Evolutionary conservation across 2,797 vertebrate genomes (phyloP), one percentile per base, ranked within the genome.

Genomic region (Thalassophryne amazonica): DNA sequence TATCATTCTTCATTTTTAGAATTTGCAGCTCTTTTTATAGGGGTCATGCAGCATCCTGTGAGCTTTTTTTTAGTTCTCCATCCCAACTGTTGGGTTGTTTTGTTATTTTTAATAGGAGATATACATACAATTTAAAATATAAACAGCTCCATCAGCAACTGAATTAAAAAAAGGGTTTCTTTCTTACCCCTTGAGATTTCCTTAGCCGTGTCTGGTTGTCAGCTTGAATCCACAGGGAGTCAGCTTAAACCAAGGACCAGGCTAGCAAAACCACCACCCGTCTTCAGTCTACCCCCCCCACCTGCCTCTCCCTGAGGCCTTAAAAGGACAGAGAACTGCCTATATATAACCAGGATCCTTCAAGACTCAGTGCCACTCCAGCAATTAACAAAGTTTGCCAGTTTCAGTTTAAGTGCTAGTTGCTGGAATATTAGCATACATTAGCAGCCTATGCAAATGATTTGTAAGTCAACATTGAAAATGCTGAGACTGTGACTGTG

Each of bases 331-430:
- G 58, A 70, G 83, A 73, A 65, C 69, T 78, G 76, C 81, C 85
- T 88, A 88, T 88, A 88, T 87, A 88, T 88, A 88, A 80, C 82
- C 55, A 66, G 69, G 72, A 81, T 78, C 82, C 80, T 74, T 81
- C 62, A 81, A 83, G 83, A 83, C 75, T 51, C 49, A 20, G 40
- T 22, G 47, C 50, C 53, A 59, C 51, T 40, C 25, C 43, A 68
- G 46, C 59, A 7, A 75, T 72, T 49, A 60, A 53, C 30, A 60
- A 5, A 63, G 24, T 60, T 69, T 41, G 22, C 28, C 19, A 28
- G 40, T 60, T 38, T 29, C 7, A 12, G 21, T 41, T 64, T 67
- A 32, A 4, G 37, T 25, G 17, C 9, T 38, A 1, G 10, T 47
- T 47, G 46, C 9, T 40, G 41, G 5, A 8, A 31, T 34, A 17